Evolutionary conservation across 2,113 vertebrate genomes (phyloP).

Genomic region (Periophthalmus modestus): DNA sequence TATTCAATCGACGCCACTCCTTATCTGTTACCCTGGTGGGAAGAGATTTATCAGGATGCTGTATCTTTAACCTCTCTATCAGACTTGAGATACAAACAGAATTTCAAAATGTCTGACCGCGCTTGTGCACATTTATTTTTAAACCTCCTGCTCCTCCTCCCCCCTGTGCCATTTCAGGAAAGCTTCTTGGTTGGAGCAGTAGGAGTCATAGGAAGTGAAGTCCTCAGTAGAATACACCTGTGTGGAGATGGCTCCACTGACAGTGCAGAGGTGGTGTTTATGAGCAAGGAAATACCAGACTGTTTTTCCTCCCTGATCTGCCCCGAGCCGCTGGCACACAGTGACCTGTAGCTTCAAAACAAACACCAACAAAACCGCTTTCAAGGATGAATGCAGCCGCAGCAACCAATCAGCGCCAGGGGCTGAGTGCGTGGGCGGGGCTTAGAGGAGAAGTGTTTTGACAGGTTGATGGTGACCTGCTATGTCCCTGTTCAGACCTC

Average conservation of each 20-base stretch:
- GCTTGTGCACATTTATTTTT: slow-evolving; percentile 69
- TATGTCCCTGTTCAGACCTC: slow-evolving; percentile 44
- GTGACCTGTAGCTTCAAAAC: slow-evolving; percentile 61
- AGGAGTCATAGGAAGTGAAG: neutral
- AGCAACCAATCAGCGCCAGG: slow-evolving; percentile 27
- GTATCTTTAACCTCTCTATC: slow-evolving; percentile 90
- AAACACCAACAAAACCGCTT: slow-evolving; percentile 39
- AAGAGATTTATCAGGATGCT: slow-evolving; percentile 90
- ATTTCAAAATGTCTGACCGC: slow-evolving; percentile 76
- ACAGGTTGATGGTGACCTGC: slow-evolving; percentile 59
- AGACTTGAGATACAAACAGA: slow-evolving; percentile 69
- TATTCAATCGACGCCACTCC: slow-evolving; percentile 89
- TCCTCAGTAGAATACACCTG: slow-evolving; percentile 48
- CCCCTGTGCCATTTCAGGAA: slow-evolving; percentile 46
- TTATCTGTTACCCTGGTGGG: slow-evolving; percentile 86
- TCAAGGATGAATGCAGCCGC: slow-evolving; percentile 44
- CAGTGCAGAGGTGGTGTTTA: slow-evolving; percentile 46
- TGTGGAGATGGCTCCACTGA: slow-evolving; percentile 16
- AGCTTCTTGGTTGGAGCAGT: neutral
- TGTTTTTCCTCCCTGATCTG: slow-evolving; percentile 15
- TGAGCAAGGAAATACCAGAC: slow-evolving; percentile 39
- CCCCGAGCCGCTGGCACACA: slow-evolving; percentile 43
- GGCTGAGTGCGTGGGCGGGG: slow-evolving; percentile 8
- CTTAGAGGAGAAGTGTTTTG: slow-evolving; percentile 47
- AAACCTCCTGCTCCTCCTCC: slow-evolving; percentile 48